Percentiles rank a stretch among this genome's conserved stretches.
These are phyloP conservation scores for Tridacna gigas DNA, from an alignment of 2,888 invertebrate genomes.

Conservation along the genomic window DNA sequence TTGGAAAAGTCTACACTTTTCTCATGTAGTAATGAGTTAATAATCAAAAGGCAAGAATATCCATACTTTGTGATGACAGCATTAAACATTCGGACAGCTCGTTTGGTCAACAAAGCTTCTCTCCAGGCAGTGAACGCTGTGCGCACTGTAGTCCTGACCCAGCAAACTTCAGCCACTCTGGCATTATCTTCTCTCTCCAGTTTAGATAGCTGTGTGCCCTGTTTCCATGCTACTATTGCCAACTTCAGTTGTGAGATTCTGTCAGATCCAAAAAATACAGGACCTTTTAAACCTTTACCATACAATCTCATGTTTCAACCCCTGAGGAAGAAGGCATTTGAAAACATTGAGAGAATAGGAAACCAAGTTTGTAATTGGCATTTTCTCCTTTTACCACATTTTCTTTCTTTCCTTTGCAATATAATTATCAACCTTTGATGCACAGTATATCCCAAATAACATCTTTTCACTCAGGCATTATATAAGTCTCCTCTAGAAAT, in stretches of 20 bases:
- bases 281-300: background rate
- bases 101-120: conserved; percentile 64
- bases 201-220: conserved; percentile 64
- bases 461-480: no score
- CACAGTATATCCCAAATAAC: no score
- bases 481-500: background rate
- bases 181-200: conserved; percentile 69
- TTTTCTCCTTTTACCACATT: background rate
- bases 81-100: conserved; percentile 66
- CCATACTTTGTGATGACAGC: conserved; percentile 33
- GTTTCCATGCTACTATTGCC: conserved; percentile 68
- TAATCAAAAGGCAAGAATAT: no score
- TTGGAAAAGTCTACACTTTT: no score
- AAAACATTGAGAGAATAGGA: background rate
- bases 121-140: conserved; percentile 71
- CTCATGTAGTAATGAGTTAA: no score
- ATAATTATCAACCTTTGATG: no score
- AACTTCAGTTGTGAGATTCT: conserved; percentile 62
- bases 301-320: background rate
- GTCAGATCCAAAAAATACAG: background rate
- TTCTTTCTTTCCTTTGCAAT: background rate
- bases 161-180: conserved; percentile 67
- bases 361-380: background rate
- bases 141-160: conserved; percentile 62
- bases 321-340: background rate